phyloP scores from a whole-genome alignment of 2,113 vertebrate genomes.

The Murina feae region DNA sequence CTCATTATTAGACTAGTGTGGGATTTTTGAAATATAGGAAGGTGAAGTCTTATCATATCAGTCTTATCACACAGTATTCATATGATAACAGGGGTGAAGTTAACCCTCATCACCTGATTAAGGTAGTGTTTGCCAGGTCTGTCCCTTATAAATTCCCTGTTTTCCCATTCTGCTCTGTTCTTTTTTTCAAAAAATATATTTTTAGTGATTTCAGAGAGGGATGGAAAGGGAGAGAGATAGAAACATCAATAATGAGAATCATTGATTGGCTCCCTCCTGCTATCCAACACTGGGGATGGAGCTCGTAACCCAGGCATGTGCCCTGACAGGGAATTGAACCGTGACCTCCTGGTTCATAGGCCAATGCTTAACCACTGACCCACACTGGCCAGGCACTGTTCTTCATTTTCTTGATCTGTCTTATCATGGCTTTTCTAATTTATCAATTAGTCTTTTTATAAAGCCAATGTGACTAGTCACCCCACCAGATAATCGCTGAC shows the following conservation, averaged over 20 bases:
- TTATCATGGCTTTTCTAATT: background rate
- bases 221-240: background rate
- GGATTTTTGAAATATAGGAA: background rate
- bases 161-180: background rate
- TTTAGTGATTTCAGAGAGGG: background rate
- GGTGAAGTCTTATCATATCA: background rate
- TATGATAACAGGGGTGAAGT: background rate
- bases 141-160: background rate
- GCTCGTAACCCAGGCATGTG: too few relatives aligned
- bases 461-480: background rate
- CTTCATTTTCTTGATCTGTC: background rate
- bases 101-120: background rate
- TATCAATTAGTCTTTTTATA: background rate
- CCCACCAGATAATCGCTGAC: rapidly evolving
- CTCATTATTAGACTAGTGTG: background rate
- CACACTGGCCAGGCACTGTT: background rate
- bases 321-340: background rate
- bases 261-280: too few relatives aligned
- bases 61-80: background rate
- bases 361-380: too few relatives aligned
- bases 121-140: background rate
- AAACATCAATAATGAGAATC: background rate
- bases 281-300: too few relatives aligned
- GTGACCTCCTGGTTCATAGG: background rate
- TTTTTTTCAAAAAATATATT: background rate